Percentiles rank a stretch among this genome's conserved stretches.
Evolutionary conservation across 2,797 vertebrate genomes (phyloP).

Genomic region (Tenualosa thibaudeaui): DNA sequence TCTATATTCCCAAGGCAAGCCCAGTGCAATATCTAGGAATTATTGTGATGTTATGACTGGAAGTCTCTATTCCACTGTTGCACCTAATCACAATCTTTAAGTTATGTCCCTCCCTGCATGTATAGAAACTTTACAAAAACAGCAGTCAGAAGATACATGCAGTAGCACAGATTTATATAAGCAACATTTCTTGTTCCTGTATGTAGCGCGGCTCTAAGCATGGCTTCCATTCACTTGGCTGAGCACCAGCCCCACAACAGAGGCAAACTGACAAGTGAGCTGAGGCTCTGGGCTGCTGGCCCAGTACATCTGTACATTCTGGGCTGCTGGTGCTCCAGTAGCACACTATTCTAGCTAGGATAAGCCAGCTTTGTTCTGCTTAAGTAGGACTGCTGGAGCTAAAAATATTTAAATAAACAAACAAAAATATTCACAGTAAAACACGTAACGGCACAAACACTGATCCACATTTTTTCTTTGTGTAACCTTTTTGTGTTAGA

Average conservation of each 20-base stretch:
- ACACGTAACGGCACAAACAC: neutral
- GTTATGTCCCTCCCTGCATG: neutral
- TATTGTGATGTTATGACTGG: too few species aligned
- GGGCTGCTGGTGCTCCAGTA: neutral
- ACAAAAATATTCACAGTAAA: neutral
- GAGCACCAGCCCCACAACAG: neutral
- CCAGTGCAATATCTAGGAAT: too few species aligned
- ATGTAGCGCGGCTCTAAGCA: neutral
- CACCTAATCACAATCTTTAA: neutral
- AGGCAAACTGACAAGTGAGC: neutral
- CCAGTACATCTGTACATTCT: neutral
- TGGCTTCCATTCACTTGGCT: neutral
- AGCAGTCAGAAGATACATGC: neutral
- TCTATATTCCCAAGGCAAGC: too few species aligned
- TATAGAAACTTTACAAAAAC: neutral
- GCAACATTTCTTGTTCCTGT: neutral
- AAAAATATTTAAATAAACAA: neutral
- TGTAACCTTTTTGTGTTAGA: neutral
- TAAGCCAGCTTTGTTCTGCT: slow-evolving; percentile 19
- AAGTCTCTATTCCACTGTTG: neutral
- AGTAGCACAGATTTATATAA: neutral
- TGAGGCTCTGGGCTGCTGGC: neutral
- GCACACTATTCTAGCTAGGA: neutral
- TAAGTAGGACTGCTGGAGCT: neutral
- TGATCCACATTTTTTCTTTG: neutral